Percentiles rank a stretch among this genome's conserved stretches.
These are phyloP conservation scores for Tonatia bakeri DNA, from an alignment of 2,113 vertebrate genomes.

Conservation along the genomic window DNA sequence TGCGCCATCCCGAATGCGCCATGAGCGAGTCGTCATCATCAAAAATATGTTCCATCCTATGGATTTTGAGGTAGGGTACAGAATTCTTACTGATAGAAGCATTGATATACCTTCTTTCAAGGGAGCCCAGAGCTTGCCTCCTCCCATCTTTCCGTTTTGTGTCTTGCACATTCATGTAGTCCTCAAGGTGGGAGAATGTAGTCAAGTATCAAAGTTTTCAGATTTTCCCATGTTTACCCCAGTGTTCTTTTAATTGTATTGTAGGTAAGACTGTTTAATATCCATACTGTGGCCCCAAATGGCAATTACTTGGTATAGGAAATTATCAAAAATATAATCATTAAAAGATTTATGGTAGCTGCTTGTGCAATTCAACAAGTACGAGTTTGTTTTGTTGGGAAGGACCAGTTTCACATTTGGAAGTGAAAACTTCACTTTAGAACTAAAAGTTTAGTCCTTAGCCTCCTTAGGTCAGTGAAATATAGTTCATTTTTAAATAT, in stretches of 20 bases:
- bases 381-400: neutral
- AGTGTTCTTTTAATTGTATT: neutral
- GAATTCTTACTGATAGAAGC: neutral
- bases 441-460: neutral
- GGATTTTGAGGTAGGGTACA: conserved; percentile 90
- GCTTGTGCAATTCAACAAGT: neutral
- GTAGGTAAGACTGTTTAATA: neutral
- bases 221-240: neutral
- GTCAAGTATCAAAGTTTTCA: neutral
- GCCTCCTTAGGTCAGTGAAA: neutral
- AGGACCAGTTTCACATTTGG: neutral
- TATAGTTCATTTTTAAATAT: neutral
- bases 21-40: conserved; percentile 94
- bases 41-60: conserved; percentile 98
- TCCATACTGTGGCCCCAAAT: neutral
- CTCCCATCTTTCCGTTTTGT: neutral
- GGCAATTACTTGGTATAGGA: neutral
- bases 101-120: neutral
- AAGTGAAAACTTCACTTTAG: neutral
- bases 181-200: neutral
- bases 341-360: neutral
- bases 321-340: neutral
- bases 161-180: neutral
- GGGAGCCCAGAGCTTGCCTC: neutral
- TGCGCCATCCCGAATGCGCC: conserved; percentile 84